Conservation (phyloP, 2,797 vertebrate species). For the Cuniculus paca region DNA sequence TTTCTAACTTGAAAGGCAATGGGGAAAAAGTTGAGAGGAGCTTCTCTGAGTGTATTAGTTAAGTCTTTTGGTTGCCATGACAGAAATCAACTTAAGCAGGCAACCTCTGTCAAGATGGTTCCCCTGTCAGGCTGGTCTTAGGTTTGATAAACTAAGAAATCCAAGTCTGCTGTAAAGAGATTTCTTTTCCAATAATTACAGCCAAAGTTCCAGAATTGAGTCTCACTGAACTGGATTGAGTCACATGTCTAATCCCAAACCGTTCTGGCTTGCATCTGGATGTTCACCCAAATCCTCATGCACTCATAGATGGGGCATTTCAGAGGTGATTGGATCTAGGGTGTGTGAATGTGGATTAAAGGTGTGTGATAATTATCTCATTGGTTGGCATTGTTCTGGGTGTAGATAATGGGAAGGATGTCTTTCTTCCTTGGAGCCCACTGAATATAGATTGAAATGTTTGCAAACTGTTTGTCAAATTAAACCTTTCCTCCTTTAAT, state of each 20-base stretch:
- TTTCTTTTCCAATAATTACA: neutral
- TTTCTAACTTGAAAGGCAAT: neutral
- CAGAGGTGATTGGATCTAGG: neutral
- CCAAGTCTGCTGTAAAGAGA: neutral
- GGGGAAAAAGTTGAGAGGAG: neutral
- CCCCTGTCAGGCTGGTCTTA: neutral
- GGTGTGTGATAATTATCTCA: neutral
- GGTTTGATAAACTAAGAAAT: neutral
- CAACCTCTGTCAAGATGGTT: neutral
- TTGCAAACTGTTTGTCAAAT: neutral
- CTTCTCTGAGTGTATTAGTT: neutral
- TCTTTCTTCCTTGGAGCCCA: neutral
- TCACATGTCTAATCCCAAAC: neutral
- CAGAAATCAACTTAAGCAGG: neutral
- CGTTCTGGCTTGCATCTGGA: neutral
- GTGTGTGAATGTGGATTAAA: neutral
- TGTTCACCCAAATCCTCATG: neutral
- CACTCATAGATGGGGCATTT: neutral
- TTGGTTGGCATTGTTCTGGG: neutral
- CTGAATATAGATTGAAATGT: neutral
- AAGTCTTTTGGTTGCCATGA: neutral
- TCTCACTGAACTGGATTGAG: neutral
- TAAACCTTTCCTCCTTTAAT: neutral
- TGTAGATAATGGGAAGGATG: neutral
- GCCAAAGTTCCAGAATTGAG: conserved; percentile 30